These are phyloP conservation scores for Rhopilema esculentum DNA, from an alignment of 30 jellyfish, hydroid and myxozoan species.

Conservation along the genomic window DNA sequence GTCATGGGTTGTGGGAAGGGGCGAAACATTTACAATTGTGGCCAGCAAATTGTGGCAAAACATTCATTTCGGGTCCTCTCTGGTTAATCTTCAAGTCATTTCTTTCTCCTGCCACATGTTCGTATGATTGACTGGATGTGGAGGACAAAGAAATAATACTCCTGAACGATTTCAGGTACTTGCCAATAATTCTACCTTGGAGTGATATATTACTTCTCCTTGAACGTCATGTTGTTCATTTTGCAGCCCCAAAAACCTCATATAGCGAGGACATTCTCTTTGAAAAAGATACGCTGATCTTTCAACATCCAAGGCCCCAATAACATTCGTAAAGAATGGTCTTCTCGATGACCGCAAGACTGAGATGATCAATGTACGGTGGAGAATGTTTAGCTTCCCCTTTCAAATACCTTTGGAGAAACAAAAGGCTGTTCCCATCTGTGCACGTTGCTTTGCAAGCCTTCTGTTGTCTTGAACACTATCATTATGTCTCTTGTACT, in stretches of 20 bases:
- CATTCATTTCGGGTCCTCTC: background rate
- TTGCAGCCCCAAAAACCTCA: constrained; percentile 8
- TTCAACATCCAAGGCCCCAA: constrained; percentile 18
- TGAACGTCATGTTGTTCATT: background rate
- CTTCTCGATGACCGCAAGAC: background rate
- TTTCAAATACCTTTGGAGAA: background rate
- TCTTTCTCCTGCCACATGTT: background rate
- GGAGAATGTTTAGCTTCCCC: background rate
- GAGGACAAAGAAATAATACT: background rate
- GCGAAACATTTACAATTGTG: background rate
- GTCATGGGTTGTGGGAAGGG: constrained; percentile 5
- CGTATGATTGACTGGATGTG: constrained; percentile 4
- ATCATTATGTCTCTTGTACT: background rate
- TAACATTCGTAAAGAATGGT: background rate
- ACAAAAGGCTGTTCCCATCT: background rate
- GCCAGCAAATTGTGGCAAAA: constrained; percentile 7
- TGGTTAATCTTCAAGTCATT: background rate
- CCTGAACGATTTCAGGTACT: background rate
- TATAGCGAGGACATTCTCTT: background rate
- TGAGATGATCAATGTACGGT: background rate
- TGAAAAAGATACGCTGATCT: constrained; percentile 3
- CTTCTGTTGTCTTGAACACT: background rate
- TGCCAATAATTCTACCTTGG: background rate
- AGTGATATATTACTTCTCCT: background rate
- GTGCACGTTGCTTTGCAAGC: background rate